A percentile compares a stretch with the other conserved stretches of the same genome.
These are phyloP conservation scores for Grantiella picta DNA, from an alignment of 2,113 vertebrate species.

Conservation along the genomic window DNA sequence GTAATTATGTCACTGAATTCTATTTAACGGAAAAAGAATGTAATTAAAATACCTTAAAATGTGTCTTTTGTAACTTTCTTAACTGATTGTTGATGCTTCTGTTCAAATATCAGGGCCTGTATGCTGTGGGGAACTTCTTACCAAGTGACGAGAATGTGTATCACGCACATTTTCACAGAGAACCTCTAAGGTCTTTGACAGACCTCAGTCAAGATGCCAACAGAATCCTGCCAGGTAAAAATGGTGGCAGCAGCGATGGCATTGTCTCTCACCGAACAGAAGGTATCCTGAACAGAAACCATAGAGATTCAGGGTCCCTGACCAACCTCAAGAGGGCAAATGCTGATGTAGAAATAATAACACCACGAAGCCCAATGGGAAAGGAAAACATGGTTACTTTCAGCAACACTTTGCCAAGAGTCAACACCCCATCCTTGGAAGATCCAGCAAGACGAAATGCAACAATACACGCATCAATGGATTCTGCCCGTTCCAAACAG, in stretches of 20 bases:
- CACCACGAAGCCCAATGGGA: conserved; percentile 84
- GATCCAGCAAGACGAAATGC: conserved; percentile 86
- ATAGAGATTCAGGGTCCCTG: conserved; percentile 77
- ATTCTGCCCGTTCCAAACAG: conserved; percentile 92
- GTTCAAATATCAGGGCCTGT: conserved; percentile 81
- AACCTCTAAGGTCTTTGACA: conserved; percentile 81
- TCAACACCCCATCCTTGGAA: conserved; percentile 86
- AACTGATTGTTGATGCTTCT: conserved; percentile 27
- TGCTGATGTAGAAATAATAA: conserved; percentile 93
- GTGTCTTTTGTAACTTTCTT: not conserved
- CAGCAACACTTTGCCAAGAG: conserved; percentile 94
- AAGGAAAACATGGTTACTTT: conserved; percentile 96
- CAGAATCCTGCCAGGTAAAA: conserved; percentile 87
- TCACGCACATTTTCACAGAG: conserved; percentile 67
- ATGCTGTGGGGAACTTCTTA: conserved; percentile 95
- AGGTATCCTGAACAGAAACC: conserved; percentile 84
- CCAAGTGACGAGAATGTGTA: conserved; percentile 82
- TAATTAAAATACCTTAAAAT: not conserved
- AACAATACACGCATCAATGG: conserved; percentile 91
- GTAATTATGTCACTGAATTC: not conserved
- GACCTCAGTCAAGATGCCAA: conserved; percentile 87
- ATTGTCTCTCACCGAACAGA: conserved; percentile 82
- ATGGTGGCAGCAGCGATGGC: conserved; percentile 72
- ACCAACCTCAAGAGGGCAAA: conserved; percentile 84
- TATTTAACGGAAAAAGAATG: not conserved